Base-by-base conservation (phyloP, 2,797 vertebrate species). In the Notolepis coatsorum region DNA sequence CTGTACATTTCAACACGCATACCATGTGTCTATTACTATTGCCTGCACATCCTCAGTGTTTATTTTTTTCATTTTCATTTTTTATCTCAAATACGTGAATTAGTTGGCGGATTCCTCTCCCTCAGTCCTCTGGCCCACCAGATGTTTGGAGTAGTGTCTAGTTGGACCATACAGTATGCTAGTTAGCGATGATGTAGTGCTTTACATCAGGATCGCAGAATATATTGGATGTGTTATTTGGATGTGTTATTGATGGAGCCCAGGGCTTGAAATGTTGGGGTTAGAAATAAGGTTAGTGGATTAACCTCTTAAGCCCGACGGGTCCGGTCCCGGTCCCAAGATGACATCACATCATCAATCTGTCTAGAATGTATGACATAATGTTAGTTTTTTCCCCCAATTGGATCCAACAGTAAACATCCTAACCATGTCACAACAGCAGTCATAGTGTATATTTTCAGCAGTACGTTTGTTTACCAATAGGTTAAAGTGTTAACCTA, bases 151-250 rank as follows among this genome's bases (percentile, higher is more conserved):
- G 57, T 73, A 68, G 64, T 42, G 55, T 64, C 77, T 53, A 35
- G 68, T 23, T 23, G 15, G 48, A 67, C 69, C 85, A 86, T 85
- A 67, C 69, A 84, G 85, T 85, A 85, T 84, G 82, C 53, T 61
- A 13, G 39, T 59, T 67, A 30, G 60, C 12, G 33, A 80, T 81
- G 73, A 73, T 75, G 60, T 57, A 69, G 52, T 15, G 38, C 66
- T 79, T 77, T 71, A 76, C 73, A 61, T 63, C 3, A 13, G 57
- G 64, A 59, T 61, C n/a, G 31, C 18, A 71, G 65, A 55, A 68
- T 65, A 74, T n/a, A n/a, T n/a, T n/a, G n/a, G n/a, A n/a, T 72
- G 64, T 65, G 56, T 51, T 37, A n/a, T n/a, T 54, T 53, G 45
- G 50, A 71, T 68, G 59, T 60, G 8, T 68, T 68, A 78, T 62